These are phyloP conservation scores for Axinella damicornis DNA, from an alignment of 37 sponge, comb jelly and placozoan species.

Conservation along the genomic window DNA sequence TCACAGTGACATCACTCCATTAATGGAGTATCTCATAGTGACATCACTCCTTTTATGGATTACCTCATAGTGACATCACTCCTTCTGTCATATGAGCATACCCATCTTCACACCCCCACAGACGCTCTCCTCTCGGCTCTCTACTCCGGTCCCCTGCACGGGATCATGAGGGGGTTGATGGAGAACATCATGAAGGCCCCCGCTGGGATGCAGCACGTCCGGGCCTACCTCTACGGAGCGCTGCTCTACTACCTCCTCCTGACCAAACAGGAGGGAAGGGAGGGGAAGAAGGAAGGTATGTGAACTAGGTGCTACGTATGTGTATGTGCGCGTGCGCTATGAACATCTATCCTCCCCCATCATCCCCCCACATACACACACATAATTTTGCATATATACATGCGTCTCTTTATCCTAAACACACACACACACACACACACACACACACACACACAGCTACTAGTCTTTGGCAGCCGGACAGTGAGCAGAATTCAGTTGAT, in stretches of 20 bases:
- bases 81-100: background rate
- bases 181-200: slow-evolving; percentile 49
- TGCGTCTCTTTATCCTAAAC: no score
- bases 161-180: slow-evolving; percentile 60
- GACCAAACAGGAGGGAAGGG: slow-evolving; percentile 28
- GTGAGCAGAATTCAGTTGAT: slow-evolving; percentile 28
- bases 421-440: no score
- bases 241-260: slow-evolving; percentile 87
- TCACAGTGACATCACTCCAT: no score
- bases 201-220: slow-evolving; percentile 45
- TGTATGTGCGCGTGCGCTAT: no score
- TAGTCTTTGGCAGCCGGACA: slow-evolving; percentile 38
- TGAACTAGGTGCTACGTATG: no score
- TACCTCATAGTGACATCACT: no score
- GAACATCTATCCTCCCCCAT: no score
- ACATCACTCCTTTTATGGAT: no score
- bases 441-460: no score
- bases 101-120: slow-evolving; percentile 13
- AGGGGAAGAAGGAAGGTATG: background rate
- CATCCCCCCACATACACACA: no score
- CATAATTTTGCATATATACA: no score
- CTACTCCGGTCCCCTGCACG: slow-evolving; percentile 62
- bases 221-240: slow-evolving; percentile 76
- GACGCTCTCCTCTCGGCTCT: slow-evolving; percentile 28
- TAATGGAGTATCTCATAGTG: no score